Conservation (phyloP, 1,140 invertebrate genomes). For the Drosophila miranda region DNA sequence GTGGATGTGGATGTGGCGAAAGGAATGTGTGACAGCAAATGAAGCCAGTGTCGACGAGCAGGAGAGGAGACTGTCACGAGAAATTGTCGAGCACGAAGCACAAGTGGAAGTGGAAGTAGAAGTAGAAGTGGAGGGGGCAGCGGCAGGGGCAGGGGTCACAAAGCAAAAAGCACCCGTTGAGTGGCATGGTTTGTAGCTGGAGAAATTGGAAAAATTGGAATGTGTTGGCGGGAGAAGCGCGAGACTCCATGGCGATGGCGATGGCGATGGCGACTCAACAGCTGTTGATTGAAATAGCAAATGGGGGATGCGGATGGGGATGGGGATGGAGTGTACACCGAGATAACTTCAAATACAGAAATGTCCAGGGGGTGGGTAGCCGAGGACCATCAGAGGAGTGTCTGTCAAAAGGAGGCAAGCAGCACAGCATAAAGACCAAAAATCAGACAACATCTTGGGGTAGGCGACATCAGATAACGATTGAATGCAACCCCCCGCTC, state of each 20-base stretch:
- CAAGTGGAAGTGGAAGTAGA: neutral
- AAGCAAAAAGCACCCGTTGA: conserved; percentile 44
- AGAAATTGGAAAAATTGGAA: conserved; percentile 69
- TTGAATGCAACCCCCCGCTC: conserved; percentile 54
- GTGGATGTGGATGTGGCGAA: neutral
- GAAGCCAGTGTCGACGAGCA: conserved; percentile 12
- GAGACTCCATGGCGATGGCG: conserved; percentile 13
- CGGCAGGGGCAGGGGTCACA: conserved; percentile 10
- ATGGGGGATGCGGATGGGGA: neutral
- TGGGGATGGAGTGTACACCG: conserved; percentile 1
- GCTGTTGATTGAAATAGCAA: conserved; percentile 65
- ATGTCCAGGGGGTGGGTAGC: neutral
- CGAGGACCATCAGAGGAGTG: neutral
- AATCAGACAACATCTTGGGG: conserved; percentile 76
- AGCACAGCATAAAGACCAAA: conserved; percentile 62
- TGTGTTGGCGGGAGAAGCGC: conserved; percentile 15
- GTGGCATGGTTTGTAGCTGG: conserved; percentile 24
- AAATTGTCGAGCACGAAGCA: neutral
- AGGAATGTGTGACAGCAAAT: conserved; percentile 33
- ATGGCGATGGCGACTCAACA: conserved; percentile 51
- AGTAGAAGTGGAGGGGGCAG: neutral
- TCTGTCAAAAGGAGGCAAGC: conserved; percentile 41
- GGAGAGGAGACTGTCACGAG: neutral
- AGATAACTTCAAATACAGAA: conserved; percentile 48
- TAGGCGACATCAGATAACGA: conserved; percentile 72